Base-by-base conservation (phyloP, 2,888 invertebrate species). In the Pyrocoelia pectoralis region DNA sequence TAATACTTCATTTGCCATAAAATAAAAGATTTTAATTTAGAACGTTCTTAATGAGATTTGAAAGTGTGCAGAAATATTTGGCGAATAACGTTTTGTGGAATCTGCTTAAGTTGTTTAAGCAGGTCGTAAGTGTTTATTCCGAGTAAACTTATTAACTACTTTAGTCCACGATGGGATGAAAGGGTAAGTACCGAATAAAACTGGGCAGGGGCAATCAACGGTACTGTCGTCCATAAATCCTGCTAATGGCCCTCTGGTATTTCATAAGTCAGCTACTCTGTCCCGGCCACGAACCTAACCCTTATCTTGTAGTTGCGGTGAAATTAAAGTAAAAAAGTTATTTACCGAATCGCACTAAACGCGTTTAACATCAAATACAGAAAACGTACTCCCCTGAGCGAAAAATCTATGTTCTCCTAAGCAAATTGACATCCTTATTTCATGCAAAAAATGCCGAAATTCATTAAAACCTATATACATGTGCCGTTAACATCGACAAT, bases 171-270 rank as follows among this genome's bases (percentile, higher is more conserved):
- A 57, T 57, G 62, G 56, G 60, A 46, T 56, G 41, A 61, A 70
- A 73, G 71, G 70, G 74, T 63, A 56, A 60, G 58, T 43, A 60
- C 63, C 52, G 50, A 62, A 61, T 61, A 61, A 46, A 46, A 46
- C 46, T 46, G 60, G 69, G 67, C 68, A 66, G 69, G 70, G 74
- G 76, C 73, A 77, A 77, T 77, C 75, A 76, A 73, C 76, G 68
- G 64, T 70, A 70, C 72, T 74, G 73, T 72, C 76, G 71, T 62
- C 74, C 73, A 80, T 80, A 80, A 80, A 81, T 80, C 77, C 74
- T 75, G 73, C 79, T 80, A 80, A 81, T 80, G 80, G 79, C 77
- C 77, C 77, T 73, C 76, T 77, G 80, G 81, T 79, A 81, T 80
- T 81, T 80, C 81, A 80, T 81, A 80, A 79, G 79, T 74, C 74